These are phyloP conservation scores for Ochlodes sylvanus DNA, from an alignment of 2,888 invertebrate genomes.

Conservation along the genomic window DNA sequence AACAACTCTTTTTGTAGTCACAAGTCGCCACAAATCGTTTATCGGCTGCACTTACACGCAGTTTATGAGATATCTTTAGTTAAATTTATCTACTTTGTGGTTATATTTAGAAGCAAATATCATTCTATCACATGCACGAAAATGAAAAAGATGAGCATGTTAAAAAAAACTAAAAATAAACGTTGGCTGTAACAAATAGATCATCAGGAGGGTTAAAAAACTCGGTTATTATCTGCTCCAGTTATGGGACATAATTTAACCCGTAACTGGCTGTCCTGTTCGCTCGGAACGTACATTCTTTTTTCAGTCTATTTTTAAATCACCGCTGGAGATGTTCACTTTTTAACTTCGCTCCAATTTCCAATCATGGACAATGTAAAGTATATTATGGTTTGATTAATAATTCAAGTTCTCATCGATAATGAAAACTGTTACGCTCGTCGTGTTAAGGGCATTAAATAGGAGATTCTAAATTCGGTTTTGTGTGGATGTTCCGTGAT, in stretches of 20 bases:
- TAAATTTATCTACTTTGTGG: no score
- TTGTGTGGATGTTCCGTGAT: no score
- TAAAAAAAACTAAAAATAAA: constrained; percentile 24
- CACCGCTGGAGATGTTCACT: constrained; percentile 24
- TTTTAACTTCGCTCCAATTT: constrained; percentile 23
- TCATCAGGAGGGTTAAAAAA: constrained; percentile 55
- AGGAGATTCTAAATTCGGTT: no score
- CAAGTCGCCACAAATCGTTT: neutral
- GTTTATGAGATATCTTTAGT: neutral
- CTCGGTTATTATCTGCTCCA: constrained; percentile 45
- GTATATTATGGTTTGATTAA: constrained; percentile 28
- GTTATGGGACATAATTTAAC: constrained; percentile 55
- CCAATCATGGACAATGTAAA: constrained; percentile 7
- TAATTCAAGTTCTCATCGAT: neutral
- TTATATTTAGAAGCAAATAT: neutral
- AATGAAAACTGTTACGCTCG: neutral
- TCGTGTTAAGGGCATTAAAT: neutral
- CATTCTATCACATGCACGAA: neutral
- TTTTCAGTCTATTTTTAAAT: constrained; percentile 64
- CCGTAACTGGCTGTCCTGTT: constrained; percentile 48
- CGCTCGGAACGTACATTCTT: constrained; percentile 52
- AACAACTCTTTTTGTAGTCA: no score
- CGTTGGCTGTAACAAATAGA: constrained; percentile 49
- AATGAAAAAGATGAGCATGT: neutral
- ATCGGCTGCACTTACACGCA: neutral